Percentiles rank a stretch among this genome's conserved stretches.
These are phyloP conservation scores for Pungitius pungitius DNA, from an alignment of 2,113 vertebrate genomes.

Conservation along the genomic window DNA sequence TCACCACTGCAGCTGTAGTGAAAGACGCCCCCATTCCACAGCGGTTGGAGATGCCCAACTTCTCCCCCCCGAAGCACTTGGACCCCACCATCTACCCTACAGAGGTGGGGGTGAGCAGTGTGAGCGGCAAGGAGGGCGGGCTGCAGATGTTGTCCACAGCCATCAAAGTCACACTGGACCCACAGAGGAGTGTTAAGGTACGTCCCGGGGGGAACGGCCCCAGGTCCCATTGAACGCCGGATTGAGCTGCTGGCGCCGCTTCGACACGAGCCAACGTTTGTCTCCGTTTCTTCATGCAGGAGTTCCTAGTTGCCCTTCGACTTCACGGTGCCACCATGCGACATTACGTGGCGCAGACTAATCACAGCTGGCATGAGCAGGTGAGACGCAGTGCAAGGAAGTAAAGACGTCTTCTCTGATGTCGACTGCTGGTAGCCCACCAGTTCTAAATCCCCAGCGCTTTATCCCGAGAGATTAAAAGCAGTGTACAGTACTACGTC, in stretches of 20 bases:
- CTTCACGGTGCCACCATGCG: conserved; percentile 88
- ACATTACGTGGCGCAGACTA: conserved; percentile 84
- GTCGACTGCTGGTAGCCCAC: neutral
- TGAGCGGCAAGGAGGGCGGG: conserved; percentile 75
- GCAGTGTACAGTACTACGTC: neutral
- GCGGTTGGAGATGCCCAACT: conserved; percentile 84
- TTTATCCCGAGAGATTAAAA: neutral
- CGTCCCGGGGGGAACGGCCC: no score
- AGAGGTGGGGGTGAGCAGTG: conserved; percentile 85
- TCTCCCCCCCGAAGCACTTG: conserved; percentile 81
- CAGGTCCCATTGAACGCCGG: no score
- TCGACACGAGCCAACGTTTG: neutral
- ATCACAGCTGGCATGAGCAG: conserved; percentile 93
- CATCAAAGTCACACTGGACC: conserved; percentile 89
- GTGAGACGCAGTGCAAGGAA: conserved; percentile 64
- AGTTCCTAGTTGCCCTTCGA: conserved; percentile 89
- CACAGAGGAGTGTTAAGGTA: conserved; percentile 88
- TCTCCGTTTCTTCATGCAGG: conserved; percentile 69
- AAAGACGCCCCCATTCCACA: conserved; percentile 81
- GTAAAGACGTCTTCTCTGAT: neutral
- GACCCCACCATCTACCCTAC: conserved; percentile 89
- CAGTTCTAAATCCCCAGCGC: neutral
- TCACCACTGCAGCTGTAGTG: conserved; percentile 76
- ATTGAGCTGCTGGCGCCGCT: neutral
- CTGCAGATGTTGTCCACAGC: conserved; percentile 88